A percentile compares a stretch with the other conserved stretches of the same genome.
Conservation (phyloP, 2,113 vertebrate species). For the Podarcis cretensis region DNA sequence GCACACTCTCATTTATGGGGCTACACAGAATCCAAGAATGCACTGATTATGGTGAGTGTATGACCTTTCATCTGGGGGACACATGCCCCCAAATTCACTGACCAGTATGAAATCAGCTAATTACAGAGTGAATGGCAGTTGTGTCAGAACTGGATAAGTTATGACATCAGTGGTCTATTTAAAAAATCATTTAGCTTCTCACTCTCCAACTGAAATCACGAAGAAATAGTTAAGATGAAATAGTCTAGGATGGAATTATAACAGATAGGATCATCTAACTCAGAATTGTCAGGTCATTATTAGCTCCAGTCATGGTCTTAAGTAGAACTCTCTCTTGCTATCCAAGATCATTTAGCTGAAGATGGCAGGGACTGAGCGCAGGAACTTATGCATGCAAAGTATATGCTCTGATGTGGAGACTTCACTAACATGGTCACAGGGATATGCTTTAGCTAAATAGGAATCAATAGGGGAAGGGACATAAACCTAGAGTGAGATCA, state of each 20-base stretch:
- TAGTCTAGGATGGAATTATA: neutral
- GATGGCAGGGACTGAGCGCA: no score
- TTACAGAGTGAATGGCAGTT: neutral
- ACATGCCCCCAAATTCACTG: neutral
- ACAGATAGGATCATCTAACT: neutral
- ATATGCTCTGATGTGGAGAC: neutral
- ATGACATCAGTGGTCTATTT: neutral
- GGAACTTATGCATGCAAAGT: no score
- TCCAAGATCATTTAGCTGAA: neutral
- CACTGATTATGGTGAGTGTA: neutral
- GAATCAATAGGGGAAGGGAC: neutral
- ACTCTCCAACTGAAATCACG: neutral
- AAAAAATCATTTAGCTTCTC: neutral
- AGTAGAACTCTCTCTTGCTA: neutral
- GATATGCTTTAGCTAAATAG: neutral
- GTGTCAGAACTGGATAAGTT: neutral
- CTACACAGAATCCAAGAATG: neutral
- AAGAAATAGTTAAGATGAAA: neutral
- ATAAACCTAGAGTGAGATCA: neutral
- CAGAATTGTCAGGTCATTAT: neutral
- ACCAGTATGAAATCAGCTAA: neutral
- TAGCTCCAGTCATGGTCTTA: neutral
- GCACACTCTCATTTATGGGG: neutral
- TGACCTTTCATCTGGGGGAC: neutral
- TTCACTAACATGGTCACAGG: neutral